Evolutionary conservation across 2,113 vertebrate genomes (phyloP), one percentile per base, ranked within the genome.

Genomic region (Ictalurus punctatus): DNA sequence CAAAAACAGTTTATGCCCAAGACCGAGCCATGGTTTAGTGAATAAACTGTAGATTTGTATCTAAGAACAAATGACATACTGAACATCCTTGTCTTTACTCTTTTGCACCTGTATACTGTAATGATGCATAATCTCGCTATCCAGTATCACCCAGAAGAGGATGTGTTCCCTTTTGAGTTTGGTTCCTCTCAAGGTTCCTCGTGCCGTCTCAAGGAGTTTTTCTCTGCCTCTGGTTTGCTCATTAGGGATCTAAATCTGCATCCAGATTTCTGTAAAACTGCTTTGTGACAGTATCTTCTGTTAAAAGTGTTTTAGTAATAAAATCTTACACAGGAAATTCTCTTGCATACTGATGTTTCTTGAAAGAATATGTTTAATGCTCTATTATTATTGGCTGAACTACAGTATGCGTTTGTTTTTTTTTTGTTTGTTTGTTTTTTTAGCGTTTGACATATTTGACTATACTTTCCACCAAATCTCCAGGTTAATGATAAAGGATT

Each of bases 401-500:
- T 48, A 48, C 44, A 48, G 44, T 48, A 48, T 48, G 44, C 44
- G 1, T 56, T 54, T 54, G 9, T 34, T 34, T 0, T 34, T 34
- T 34, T 34, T 34, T 34, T 34, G 34, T 34, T 34, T n/a, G n/a
- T 54, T 54, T 54, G 0, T n/a, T 48, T 78, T 48, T 48, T 40
- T 94, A 95, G 93, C 94, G 94, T 44, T 94, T 94, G 94, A 95
- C 92, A 92, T 91, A 90, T 89, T 92, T 86, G 69, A 90, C 86
- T 79, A 63, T 90, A 95, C 94, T 95, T 92, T 86, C 92, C 93
- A 92, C 90, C 94, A 94, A 93, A 94, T 90, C 90, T 93, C 63
- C 91, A 93, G 93, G 92, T 94, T 94, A 93, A 94, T 94, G 94
- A 94, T 94, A 94, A 95, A 93, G 93, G 93, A 94, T 93, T 95